Conservation (phyloP, 2,113 vertebrate genomes). For the Zonotrichia leucophrys region DNA sequence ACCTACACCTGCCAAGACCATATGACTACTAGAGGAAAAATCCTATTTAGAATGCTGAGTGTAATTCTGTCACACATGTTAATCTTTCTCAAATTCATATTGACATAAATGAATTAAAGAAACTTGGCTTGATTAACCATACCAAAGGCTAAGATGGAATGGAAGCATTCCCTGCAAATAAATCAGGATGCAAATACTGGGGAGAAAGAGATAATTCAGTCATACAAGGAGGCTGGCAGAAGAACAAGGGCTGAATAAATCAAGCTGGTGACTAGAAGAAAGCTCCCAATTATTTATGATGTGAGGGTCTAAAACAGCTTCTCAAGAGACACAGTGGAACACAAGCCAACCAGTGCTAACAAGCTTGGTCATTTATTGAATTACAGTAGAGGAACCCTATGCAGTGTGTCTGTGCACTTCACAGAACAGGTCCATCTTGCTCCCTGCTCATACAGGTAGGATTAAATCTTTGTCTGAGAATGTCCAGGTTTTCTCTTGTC, state of each 20-base stretch:
- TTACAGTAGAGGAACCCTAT: neutral
- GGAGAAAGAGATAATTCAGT: constrained; percentile 1
- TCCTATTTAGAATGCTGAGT: neutral
- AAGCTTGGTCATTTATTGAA: neutral
- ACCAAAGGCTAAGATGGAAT: neutral
- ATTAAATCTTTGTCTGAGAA: neutral
- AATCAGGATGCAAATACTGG: neutral
- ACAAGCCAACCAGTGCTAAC: neutral
- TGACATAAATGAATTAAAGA: constrained; percentile 8
- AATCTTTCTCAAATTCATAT: neutral
- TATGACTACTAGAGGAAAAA: neutral
- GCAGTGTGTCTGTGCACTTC: neutral
- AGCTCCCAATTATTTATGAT: neutral
- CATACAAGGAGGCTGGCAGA: neutral
- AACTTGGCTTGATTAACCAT: neutral
- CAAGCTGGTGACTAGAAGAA: neutral
- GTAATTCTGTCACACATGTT: neutral
- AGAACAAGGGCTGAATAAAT: neutral
- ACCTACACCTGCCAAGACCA: neutral
- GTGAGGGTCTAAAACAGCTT: neutral
- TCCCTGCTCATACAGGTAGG: neutral
- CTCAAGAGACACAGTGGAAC: neutral
- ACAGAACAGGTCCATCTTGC: neutral
- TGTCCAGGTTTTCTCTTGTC: neutral
- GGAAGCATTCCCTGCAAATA: neutral